phyloP scores from a whole-genome alignment of 2,113 vertebrate species.

The Vulpes vulpes region DNA sequence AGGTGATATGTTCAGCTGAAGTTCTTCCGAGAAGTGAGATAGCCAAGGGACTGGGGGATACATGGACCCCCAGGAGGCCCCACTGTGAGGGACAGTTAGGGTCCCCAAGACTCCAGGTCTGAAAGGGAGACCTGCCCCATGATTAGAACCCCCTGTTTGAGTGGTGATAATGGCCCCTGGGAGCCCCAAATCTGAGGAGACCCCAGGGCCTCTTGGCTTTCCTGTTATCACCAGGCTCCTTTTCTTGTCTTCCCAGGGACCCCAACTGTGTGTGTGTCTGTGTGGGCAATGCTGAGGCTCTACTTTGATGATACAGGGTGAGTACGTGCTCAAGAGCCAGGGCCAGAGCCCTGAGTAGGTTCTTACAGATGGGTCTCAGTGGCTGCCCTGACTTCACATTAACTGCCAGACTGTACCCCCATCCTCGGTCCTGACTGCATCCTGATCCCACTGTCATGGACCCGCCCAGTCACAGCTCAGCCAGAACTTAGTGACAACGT shows the following conservation, averaged over 20 bases:
- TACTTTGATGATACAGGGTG: conserved; percentile 96
- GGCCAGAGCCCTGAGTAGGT: fast-evolving
- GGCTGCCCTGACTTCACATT: not conserved
- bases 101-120: not conserved
- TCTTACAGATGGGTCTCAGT: not conserved
- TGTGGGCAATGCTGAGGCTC: conserved; percentile 96
- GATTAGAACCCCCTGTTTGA: not conserved
- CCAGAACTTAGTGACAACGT: not conserved
- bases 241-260: conserved; percentile 89
- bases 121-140: not conserved
- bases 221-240: not conserved
- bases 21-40: not conserved
- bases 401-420: not conserved
- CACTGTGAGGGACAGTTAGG: not conserved
- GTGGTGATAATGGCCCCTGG: fast-evolving
- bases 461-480: not conserved
- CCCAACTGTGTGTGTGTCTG: conserved; percentile 97
- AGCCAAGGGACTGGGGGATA: no score
- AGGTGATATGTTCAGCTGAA: not conserved
- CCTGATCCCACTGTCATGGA: not conserved
- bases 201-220: not conserved
- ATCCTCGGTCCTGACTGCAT: no score
- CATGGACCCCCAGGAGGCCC: not conserved
- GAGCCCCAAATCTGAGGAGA: not conserved
- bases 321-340: conserved; percentile 7